A percentile compares a stretch with the other conserved stretches of the same genome.
Evolutionary conservation across 2,113 vertebrate species (phyloP).

Genomic region (Neopipo cinnamomea): DNA sequence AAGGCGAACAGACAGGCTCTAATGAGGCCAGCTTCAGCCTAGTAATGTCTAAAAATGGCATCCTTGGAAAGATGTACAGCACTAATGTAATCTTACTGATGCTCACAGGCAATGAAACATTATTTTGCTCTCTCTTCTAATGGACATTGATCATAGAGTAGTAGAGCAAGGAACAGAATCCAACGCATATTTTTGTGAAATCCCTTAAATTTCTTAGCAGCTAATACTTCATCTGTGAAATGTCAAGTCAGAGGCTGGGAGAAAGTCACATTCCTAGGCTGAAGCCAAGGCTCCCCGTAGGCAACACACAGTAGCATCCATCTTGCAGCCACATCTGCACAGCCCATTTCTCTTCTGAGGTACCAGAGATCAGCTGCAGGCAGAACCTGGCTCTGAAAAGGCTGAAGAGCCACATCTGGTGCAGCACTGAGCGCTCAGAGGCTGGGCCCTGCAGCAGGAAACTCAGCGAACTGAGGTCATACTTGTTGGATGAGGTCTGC

Average conservation of each 20-base stretch:
- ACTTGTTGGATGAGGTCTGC: accelerated
- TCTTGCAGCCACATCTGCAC: neutral
- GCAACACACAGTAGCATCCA: neutral
- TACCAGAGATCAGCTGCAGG: neutral
- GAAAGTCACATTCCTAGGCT: neutral
- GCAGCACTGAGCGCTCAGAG: accelerated
- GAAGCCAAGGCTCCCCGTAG: neutral
- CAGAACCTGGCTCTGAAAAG: neutral
- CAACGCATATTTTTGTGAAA: neutral
- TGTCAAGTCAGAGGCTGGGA: neutral
- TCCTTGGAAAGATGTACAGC: neutral
- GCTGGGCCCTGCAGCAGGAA: neutral
- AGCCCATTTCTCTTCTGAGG: neutral
- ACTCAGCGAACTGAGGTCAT: neutral
- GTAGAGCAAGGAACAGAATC: neutral
- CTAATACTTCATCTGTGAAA: neutral
- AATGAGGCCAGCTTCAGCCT: neutral
- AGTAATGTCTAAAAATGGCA: neutral
- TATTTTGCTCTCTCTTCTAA: neutral
- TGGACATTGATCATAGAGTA: neutral
- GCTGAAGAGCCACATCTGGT: neutral
- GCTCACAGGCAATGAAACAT: neutral
- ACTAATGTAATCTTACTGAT: neutral
- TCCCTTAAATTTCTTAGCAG: neutral
- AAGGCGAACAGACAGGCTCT: neutral